Evolutionary conservation across 2,797 vertebrate genomes (phyloP), one percentile per base, ranked within the genome.

Genomic region (Syngnathus acus): DNA sequence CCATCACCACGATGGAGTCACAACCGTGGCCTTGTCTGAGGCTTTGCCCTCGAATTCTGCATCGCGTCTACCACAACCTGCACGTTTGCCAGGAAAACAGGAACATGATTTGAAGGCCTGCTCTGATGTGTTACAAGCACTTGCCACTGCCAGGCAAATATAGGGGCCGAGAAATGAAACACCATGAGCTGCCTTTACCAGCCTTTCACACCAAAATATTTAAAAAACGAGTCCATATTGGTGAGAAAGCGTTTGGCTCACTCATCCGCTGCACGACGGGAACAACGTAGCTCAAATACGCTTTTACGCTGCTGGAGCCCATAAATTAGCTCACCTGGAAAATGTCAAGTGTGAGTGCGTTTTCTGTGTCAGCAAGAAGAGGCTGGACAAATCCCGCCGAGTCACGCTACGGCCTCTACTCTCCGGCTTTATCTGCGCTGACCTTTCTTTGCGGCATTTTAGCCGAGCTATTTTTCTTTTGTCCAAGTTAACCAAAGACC

Each of bases 281-380:
- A 77, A 77, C 71, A 62, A 57, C 64, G 65, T 71, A 66, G 67
- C 68, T 65, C 55, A 74, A 82, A 83, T 69, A n/a, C 32, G 14
- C 72, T 78, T 76, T 69, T 51, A 53, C 23, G 45, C 55, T 0
- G 47, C 4, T 2, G 63, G 62, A 64, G 50, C 71, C 69, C 58
- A 68, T 53, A 53, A 79, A 76, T 71, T 17, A 72, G 72, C 72
- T 75, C 74, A 78, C 74, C 77, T 70, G 66, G 68, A 73, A 77
- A 79, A 78, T 68, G 77, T 80, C 75, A 74, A 68, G 70, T 73
- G 72, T 54, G 67, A 71, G 53, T 19, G 9, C 37, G 68, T 66
- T 64, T 67, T 72, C 64, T 68, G 68, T 69, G 71, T 78, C 76
- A 72, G 76, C 72, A 72, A 62, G 68, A 62, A 62, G 40, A 16